A percentile compares a stretch with the other conserved stretches of the same genome.
These are phyloP conservation scores for Miltochrista miniata DNA, from an alignment of 2,888 invertebrate genomes.

Conservation along the genomic window DNA sequence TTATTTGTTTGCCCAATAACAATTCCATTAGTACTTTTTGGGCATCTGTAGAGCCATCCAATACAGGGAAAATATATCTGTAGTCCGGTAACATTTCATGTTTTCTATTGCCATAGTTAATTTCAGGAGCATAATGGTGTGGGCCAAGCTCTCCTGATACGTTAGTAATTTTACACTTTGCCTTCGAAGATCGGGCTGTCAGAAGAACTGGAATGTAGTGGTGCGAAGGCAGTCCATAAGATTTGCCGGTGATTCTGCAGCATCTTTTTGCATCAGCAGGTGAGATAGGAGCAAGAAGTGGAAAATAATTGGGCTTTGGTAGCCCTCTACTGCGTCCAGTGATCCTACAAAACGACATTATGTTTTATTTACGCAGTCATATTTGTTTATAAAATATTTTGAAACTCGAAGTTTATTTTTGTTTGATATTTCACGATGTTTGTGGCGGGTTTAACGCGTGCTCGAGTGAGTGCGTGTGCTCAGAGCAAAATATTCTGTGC, in stretches of 20 bases:
- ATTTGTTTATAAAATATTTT: conserved; percentile 63
- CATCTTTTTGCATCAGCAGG: conserved; percentile 92
- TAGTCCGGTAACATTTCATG: conserved; percentile 88
- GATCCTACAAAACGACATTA: conserved; percentile 91
- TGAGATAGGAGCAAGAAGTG: conserved; percentile 90
- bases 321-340: conserved; percentile 91
- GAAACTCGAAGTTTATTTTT: conserved; percentile 34
- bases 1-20: conserved; percentile 83
- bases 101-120: conserved; percentile 86
- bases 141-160: conserved; percentile 84
- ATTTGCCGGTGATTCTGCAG: conserved; percentile 91
- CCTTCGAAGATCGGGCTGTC: conserved; percentile 70
- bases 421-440: conserved; percentile 49
- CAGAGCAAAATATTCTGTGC: conserved; percentile 58
- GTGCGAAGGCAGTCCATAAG: conserved; percentile 88
- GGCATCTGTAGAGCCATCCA: conserved; percentile 87
- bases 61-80: conserved; percentile 88
- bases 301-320: conserved; percentile 92
- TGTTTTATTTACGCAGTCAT: conserved; percentile 63
- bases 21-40: conserved; percentile 86
- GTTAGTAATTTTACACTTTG: conserved; percentile 87
- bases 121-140: conserved; percentile 84
- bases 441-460: conserved; percentile 48
- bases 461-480: conserved; percentile 59
- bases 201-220: conserved; percentile 91